Conservation (phyloP, 2,113 vertebrate genomes). For the Gila orcuttii region DNA sequence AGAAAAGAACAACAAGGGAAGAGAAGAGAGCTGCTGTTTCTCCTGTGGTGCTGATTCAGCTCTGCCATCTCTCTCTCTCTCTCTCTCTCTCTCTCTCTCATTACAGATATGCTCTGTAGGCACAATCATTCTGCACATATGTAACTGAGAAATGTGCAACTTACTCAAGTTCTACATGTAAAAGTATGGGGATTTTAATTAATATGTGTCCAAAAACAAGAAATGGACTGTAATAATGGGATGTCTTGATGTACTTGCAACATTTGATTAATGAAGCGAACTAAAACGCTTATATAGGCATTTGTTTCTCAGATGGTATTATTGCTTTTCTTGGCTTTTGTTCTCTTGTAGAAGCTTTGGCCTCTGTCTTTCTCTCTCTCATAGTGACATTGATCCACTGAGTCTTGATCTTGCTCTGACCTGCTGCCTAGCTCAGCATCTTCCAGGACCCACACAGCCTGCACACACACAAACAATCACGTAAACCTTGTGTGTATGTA, state of each 20-base stretch:
- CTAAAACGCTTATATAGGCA: constrained; percentile 23
- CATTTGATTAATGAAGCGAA: constrained; percentile 19
- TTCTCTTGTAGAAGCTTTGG: constrained; percentile 20
- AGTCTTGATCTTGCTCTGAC: constrained; percentile 52
- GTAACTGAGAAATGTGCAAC: constrained; percentile 12
- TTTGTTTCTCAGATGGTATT: neutral
- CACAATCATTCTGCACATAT: constrained; percentile 24
- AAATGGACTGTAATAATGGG: neutral
- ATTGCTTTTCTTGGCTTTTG: constrained; percentile 15
- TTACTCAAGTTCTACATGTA: neutral
- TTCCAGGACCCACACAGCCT: constrained; percentile 58
- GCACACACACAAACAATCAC: neutral
- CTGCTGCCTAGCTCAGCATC: constrained; percentile 62
- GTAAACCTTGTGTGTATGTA: neutral
- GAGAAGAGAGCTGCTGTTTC: constrained; percentile 38
- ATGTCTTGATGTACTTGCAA: constrained; percentile 14
- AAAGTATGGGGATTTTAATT: neutral
- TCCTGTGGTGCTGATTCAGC: constrained; percentile 56
- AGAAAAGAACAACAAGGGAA: constrained; percentile 43
- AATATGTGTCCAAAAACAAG: constrained; percentile 30
- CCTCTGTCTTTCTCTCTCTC: constrained; percentile 7
- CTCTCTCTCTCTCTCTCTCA: constrained; percentile 65
- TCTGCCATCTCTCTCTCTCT: constrained; percentile 65
- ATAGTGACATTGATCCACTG: constrained; percentile 44
- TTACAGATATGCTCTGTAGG: constrained; percentile 33